Evolutionary conservation across 2,888 invertebrate genomes (phyloP).

Genomic region (Agapetus fuscipes): DNA sequence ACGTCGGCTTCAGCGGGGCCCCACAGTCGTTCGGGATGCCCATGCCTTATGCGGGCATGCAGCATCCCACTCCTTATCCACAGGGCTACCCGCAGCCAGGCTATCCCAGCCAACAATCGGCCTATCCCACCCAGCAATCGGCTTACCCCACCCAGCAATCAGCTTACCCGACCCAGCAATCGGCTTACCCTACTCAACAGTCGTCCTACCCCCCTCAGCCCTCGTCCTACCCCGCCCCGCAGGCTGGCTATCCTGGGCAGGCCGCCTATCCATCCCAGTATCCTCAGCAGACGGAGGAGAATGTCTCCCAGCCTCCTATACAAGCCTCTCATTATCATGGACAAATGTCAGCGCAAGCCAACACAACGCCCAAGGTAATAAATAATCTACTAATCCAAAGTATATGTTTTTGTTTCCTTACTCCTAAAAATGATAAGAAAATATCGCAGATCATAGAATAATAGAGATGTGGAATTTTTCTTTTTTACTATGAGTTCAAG

Average conservation of each 20-base stretch:
- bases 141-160: conserved; percentile 24
- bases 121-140: conserved; percentile 33
- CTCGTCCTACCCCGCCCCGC: conserved; percentile 27
- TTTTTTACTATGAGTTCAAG: no score
- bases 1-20: conserved; percentile 42
- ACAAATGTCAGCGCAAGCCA: conserved; percentile 18
- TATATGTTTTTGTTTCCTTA: no score
- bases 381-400: conserved; percentile 5
- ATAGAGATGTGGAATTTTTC: no score
- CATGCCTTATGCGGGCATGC: conserved; percentile 37
- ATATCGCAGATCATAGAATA: no score
- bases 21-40: conserved; percentile 45
- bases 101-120: conserved; percentile 29
- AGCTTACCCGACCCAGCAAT: conserved; percentile 21
- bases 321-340: conserved; percentile 3
- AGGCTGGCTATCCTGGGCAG: conserved; percentile 27
- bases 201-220: conserved; percentile 11
- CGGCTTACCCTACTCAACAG: conserved; percentile 21
- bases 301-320: no score
- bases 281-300: conserved; percentile 24
- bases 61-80: conserved; percentile 38
- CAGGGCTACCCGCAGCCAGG: conserved; percentile 28
- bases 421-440: no score
- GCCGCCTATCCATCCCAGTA: conserved; percentile 22
- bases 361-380: conserved; percentile 22